Evolutionary conservation across 2,888 invertebrate genomes (phyloP), one percentile per base, ranked within the genome.

Genomic region (Apotomis capreana): DNA sequence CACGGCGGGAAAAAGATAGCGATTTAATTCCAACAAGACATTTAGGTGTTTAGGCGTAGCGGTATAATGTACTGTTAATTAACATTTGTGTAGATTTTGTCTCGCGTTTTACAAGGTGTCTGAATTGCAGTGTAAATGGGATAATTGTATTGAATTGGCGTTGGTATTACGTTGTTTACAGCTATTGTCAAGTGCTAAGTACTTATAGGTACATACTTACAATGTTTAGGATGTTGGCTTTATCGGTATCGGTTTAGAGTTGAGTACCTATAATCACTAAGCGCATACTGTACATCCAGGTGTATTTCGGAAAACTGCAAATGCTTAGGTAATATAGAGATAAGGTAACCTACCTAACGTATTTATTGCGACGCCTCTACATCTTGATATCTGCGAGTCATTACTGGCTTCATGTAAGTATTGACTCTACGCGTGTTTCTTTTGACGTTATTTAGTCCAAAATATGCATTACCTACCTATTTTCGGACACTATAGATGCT

Each of bases 61-160:
- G 68, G 68, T 63, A 61, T 65, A 59, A 63, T 54, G 15, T 54
- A 72, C 72, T 62, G 68, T 62, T 68, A 52, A 68, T 62, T 67
- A 68, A 12, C 49, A 58, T 12, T n/a, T 57, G 37, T 71, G 68
- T 72, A 72, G 71, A 68, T 68, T 68, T 62, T 68, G 71, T 71
- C 62, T 72, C 59, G 44, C 40, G 44, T 57, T 62, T 65, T 52
- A 67, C 37, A 52, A 64, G 49, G 63, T 64, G 60, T 70, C 61
- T 58, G 59, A 65, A 68, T 58, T 54, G 65, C 58, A 37, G 78
- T 76, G 78, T 79, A 82, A 87, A 87, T 85, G 83, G 80, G 79
- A 84, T 85, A 84, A 87, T 86, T 83, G 80, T 55, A 65, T 57
- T 15, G 46, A 57, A 49, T 65, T 57, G 65, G 26, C 74, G 73